Base-by-base conservation (phyloP, 2,113 vertebrate species). In the Corydoras maculifer region DNA sequence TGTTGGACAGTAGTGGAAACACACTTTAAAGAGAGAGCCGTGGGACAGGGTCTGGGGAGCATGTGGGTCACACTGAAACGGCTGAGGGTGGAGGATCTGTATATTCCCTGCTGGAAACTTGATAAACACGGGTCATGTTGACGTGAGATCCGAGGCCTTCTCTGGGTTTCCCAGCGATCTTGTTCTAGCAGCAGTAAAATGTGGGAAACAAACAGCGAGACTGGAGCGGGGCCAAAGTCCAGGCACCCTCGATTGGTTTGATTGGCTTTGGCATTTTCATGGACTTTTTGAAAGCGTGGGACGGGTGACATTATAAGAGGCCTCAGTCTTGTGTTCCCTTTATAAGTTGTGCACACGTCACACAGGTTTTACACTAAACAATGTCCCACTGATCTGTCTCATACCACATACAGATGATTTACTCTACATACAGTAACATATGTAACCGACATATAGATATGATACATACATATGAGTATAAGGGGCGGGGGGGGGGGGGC, bases 41-140 rank as follows among this genome's bases (percentile, higher is more conserved):
- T 43, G 67, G 58, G 18, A 43, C 75, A 73, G 68, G 70, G 84
- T 35, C 31, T 82, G 51, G 66, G 67, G 66, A 80, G 77, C 78
- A 81, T 84, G 80, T 5, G n/a, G 54, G 51, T 53, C 51, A 53
- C 51, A 10, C 51, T 53, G 13, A 79, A 76, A 82, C 84, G 84
- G 14, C 6, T 15, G 65, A 83, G 79, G 83, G 77, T 80, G 74
- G 82, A 82, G 85, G 85, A 85, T 84, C 78, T 72, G 65, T 66
- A 32, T 80, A 81, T 78, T 85, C 73, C 81, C 83, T 88, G 85
- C 82, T 88, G 85, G 85, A 84, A 88, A 86, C 85, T 86, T 81
- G 80, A 82, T 82, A 85, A 87, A 83, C 82, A 85, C 76, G 79
- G 78, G 13, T 87, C 81, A 83, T 58, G 59, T 80, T 81, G 82